Base-by-base conservation (phyloP, 2,888 invertebrate genomes). In the Agriopis leucophaearia region DNA sequence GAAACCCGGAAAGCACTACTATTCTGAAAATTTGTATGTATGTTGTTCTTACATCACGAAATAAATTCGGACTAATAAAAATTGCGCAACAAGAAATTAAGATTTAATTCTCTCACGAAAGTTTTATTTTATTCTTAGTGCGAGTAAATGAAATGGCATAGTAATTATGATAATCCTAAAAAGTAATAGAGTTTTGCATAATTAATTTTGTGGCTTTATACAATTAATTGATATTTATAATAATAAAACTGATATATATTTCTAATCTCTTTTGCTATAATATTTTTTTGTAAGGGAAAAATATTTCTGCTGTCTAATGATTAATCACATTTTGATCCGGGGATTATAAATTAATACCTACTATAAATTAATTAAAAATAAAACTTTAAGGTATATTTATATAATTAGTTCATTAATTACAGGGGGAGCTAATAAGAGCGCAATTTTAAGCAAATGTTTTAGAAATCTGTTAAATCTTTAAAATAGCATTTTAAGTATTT, bases 131-230 rank as follows among this genome's bases (percentile, higher is more conserved):
- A 12, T 15, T 48, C 10, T 47, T 47, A 13, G 4, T 12, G 44
- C 47, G 27, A 57, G 18, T 47, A 45, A 57, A 57, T 36, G 12
- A 15, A 57, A 57, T 7, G 15, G 45, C 35, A 45, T 44, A 45
- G 27, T n/a, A n/a, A n/a, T 57, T 57, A 57, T 57, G 57, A 36
- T 57, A 47, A 56, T 56, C 55, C 38, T 40, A 16, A 38, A 44
- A 27, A 44, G 42, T 55, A 55, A 55, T 56, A 35, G 36, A 27
- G 36, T 8, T 47, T 59, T 40, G 50, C 4, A 50, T 50, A 35
- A n/a, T 61, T 61, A 52, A 12, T 50, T 42, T 13, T 13, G 36
- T 44, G 5, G 51, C 15, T 51, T 42, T 51, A 35, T 52, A 61
- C 12, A 52, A 35, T 60, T 61, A 52, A 44, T 52, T 51, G 15